phyloP scores from a whole-genome alignment of 92 coral and sea anemone species.

The Palythoa heliodiscus region DNA sequence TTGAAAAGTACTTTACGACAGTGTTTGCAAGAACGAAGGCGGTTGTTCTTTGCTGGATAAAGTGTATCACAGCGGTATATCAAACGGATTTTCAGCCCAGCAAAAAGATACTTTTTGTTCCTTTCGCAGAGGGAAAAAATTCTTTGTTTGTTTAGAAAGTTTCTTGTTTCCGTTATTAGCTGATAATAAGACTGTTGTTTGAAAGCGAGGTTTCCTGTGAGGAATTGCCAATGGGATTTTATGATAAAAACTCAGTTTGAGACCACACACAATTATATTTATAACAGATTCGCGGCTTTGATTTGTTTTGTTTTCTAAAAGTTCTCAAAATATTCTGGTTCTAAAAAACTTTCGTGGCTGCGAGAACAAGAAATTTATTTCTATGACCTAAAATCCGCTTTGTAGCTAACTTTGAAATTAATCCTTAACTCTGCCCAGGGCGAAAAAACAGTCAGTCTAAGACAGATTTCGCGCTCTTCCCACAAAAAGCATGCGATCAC shows the following conservation, averaged over 20 bases:
- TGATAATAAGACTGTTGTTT: conserved; percentile 42
- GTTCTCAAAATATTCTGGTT: not conserved
- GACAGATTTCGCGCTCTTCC: not conserved
- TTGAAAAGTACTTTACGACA: conserved; percentile 3
- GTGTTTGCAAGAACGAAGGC: not conserved
- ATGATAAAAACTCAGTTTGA: conserved; percentile 16
- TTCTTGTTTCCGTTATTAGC: conserved; percentile 41
- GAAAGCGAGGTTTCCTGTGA: conserved; percentile 40
- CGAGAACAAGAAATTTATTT: not conserved
- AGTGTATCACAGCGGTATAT: conserved; percentile 6
- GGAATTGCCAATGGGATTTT: not conserved
- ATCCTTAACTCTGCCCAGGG: conserved; percentile 29
- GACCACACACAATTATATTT: conserved; percentile 44
- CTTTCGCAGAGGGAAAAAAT: not conserved
- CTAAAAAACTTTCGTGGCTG: conserved; percentile 14
- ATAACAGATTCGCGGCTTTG: not conserved
- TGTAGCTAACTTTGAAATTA: not conserved
- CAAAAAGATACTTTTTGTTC: not conserved
- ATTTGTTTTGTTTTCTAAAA: too few species aligned
- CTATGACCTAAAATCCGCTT: conserved; percentile 15
- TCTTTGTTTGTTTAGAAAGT: conserved; percentile 34
- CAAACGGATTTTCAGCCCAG: not conserved
- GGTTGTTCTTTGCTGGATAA: not conserved
- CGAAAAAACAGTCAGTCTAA: conserved; percentile 19
- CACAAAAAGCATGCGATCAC: not conserved